Conservation (phyloP, 1,140 invertebrate genomes). For the Zaprionus davidi region DNA sequence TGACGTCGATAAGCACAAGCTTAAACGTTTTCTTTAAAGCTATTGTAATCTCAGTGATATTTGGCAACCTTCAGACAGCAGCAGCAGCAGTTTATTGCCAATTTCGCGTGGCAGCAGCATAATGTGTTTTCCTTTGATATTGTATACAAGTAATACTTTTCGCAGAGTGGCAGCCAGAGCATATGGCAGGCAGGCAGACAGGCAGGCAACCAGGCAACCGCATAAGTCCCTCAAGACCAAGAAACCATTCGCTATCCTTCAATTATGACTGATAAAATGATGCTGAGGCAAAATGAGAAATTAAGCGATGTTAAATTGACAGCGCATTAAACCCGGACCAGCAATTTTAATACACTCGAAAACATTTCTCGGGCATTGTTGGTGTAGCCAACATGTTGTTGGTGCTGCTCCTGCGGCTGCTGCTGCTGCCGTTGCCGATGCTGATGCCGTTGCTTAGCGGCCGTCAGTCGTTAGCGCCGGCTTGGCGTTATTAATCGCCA, state of each 20-base stretch:
- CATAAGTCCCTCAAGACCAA: constrained; percentile 7
- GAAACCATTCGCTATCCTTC: constrained; percentile 2
- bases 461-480: constrained; percentile 28
- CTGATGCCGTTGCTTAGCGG: constrained; percentile 29
- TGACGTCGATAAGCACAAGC: constrained; percentile 47
- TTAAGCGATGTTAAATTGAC: constrained; percentile 74
- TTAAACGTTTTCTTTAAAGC: constrained; percentile 25
- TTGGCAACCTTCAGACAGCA: neutral
- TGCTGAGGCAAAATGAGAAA: constrained; percentile 57
- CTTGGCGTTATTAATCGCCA: constrained; percentile 76
- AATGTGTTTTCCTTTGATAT: constrained; percentile 1
- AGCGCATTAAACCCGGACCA: constrained; percentile 52
- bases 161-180: neutral
- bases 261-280: constrained; percentile 38
- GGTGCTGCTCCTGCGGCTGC: constrained; percentile 22
- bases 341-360: constrained; percentile 73
- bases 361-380: constrained; percentile 51
- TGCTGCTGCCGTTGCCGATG: constrained; percentile 7
- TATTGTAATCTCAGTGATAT: constrained; percentile 17
- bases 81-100: neutral
- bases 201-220: constrained; percentile 15
- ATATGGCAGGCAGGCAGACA: constrained; percentile 20
- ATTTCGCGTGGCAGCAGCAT: neutral
- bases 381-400: constrained; percentile 44
- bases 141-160: neutral